Evolutionary conservation across 2,888 invertebrate genomes (phyloP), one percentile per base, ranked within the genome.

Genomic region (Aspidiotus rigidus): DNA sequence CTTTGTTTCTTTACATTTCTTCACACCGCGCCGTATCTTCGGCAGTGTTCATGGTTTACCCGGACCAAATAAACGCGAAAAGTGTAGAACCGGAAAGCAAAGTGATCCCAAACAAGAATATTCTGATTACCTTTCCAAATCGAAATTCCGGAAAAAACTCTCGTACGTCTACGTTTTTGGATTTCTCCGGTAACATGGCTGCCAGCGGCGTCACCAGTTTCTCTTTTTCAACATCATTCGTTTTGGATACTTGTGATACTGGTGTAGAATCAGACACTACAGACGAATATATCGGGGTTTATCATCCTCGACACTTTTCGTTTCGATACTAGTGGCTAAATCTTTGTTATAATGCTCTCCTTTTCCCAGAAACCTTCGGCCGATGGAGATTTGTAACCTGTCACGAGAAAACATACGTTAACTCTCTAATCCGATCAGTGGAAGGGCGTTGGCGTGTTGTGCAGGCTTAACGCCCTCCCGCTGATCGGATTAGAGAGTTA

Each of bases 101-200:
- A 28, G 28, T 5, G 28, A 5, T 28, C 5, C 28, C 28, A 5
- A 28, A 1, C 5, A 5, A 28, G 28, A 28, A n/a, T n/a, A 28
- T 28, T 28, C 28, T 28, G 28, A 3, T 77, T 74, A 87, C 87
- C 79, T 91, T 90, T 74, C 92, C 91, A 39, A 89, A 86, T 64
- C 93, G 83, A 79, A 98, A 99, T 77, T 98, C 97, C 0, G 96
- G 94, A 79, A 99, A 99, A 7, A 97, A 78, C 76, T 91, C 89
- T 7, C 89, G 87, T 0, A 98, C 95, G 81, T 96, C 87, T 7
- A 92, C 84, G 77, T 93, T 87, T 0, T 87, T 90, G 80, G 95
- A 94, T 80, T 96, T 95, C 0, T 93, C 92, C 0, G 97, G 97
- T 64, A 97, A 78, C 93, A 98, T 96, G n/a, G 93, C 93, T 9